Base-by-base conservation (phyloP, 2,797 vertebrate genomes). In the Sebastes nivosus region DNA sequence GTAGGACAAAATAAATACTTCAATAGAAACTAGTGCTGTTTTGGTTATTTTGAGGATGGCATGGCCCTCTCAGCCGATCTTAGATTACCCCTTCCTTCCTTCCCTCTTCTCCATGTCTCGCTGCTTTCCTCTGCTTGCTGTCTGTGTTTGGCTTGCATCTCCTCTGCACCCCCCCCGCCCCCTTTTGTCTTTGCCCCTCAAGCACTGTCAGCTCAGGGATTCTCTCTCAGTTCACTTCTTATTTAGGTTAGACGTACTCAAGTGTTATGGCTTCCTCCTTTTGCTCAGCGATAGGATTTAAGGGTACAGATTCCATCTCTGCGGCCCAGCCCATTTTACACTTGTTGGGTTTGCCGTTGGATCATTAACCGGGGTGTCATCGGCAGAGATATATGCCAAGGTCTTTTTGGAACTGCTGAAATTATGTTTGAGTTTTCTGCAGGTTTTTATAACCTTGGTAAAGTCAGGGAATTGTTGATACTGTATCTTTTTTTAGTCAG, bases 181-280 rank as follows among this genome's bases (percentile, higher is more conserved):
- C 55, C 55, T 27, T 65, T 75, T 78, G 69, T 83, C 55, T 83
- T 67, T 84, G 73, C 72, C 72, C 73, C 87, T 77, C 29, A 52
- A 82, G 67, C 42, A 14, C 80, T 38, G 83, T 88, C 86, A 84
- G 71, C 84, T 78, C 82, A 79, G 76, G 75, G 80, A 90, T 84
- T 91, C 68, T 85, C 88, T 90, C 83, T 93, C 81, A 92, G 82
- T 90, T 92, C 81, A 89, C 80, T 91, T 92, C 84, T 90, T 91
- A 94, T 95, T 91, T 93, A 91, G 89, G 90, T 92, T 93, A 92
- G 78, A 87, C 66, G 30, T 76, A 79, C 82, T 91, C 75, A 20
- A 87, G 78, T 90, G 85, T 89, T 87, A 79, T 77, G 73, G 63
- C 74, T 80, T 90, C 65, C 80, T 82, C 52, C 60, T 77, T 50